Percentiles rank a stretch among this genome's conserved stretches.
Evolutionary conservation across 1,140 invertebrate genomes (phyloP).

Genomic region (Zophobas atratus): DNA sequence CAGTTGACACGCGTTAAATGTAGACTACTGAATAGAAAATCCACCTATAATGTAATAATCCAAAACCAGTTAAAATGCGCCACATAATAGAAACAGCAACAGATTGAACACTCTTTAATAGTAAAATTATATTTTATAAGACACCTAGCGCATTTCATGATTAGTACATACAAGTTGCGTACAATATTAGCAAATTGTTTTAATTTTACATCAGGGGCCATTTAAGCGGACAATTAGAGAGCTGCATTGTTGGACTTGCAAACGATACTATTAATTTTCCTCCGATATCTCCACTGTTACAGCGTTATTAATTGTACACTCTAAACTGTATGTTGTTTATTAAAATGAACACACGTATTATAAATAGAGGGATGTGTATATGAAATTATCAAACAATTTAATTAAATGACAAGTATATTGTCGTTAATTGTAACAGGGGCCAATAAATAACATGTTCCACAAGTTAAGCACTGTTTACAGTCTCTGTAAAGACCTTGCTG

Average conservation of each 20-base stretch:
- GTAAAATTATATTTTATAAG: not conserved
- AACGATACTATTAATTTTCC: slow-evolving; percentile 1
- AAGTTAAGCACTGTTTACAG: slow-evolving; percentile 5
- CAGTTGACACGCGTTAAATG: no score
- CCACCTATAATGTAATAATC: no score
- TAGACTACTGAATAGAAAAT: no score
- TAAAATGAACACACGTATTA: slow-evolving; percentile 9
- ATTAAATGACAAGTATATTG: slow-evolving; percentile 29
- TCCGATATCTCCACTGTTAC: not conserved
- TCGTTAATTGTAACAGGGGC: slow-evolving; percentile 18
- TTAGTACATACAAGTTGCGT: not conserved
- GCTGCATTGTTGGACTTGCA: not conserved
- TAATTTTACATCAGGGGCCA: not conserved
- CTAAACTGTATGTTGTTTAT: slow-evolving; percentile 8
- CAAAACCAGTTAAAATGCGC: no score
- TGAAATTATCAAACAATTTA: slow-evolving; percentile 35
- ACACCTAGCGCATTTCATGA: not conserved
- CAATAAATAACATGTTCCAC: slow-evolving; percentile 20
- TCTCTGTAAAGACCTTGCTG: not conserved
- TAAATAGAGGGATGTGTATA: slow-evolving; percentile 9
- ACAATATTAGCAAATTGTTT: not conserved
- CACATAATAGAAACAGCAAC: no score
- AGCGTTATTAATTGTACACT: slow-evolving; percentile 1
- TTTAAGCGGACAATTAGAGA: not conserved
- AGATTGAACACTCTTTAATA: no score